Base-by-base conservation (phyloP, 1,140 invertebrate species). In the Penaeus vannamei region DNA sequence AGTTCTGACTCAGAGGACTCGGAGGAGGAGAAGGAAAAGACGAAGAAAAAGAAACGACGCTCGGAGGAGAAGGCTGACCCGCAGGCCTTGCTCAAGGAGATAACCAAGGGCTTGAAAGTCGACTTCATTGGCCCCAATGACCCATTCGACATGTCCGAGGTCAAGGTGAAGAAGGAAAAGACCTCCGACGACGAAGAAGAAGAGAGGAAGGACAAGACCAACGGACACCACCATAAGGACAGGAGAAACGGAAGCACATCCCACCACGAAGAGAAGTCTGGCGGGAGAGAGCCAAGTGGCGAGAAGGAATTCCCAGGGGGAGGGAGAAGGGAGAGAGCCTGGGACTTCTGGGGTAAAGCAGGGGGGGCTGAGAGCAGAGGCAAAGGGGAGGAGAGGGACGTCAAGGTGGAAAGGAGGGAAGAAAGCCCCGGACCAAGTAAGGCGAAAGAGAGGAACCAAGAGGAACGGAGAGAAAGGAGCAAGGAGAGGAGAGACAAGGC, bases 31-130 rank as follows among this genome's bases (percentile, higher is more conserved):
- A 84, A 64, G 23, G 69, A 46, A 69, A 80, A 32, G 53, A 89
- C 77, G 72, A 85, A 69, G 29, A 42, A 69, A 32, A 84, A n/a
- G 42, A 82, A 42, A 61, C n/a, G 66, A 0, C 32, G 19, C 12
- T 10, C 77, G 26, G 87, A 84, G 62, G 82, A 86, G 80, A 91
- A 81, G 60, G 69, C 86, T 17, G 87, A 91, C 64, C 59, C 90
- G 12, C 84, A 91, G 66, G 86, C 88, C 26, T 79, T 91, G n/a
- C 80, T 91, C 12, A 89, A 66, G 59, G 90, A 91, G 81, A 91
- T 91, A 64, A 91, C 90, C 12, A 89, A 90, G 20, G 90, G 90
- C 26, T 76, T 91, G 20, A 91, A 91, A 83, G 85, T 91, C 3
- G 90, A 91, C 42, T 91, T 91, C 69, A 77, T 91, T 36, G 90